These are phyloP conservation scores for Brachyhypopomus occidentalis DNA, from an alignment of 2,113 vertebrate species.

Conservation along the genomic window DNA sequence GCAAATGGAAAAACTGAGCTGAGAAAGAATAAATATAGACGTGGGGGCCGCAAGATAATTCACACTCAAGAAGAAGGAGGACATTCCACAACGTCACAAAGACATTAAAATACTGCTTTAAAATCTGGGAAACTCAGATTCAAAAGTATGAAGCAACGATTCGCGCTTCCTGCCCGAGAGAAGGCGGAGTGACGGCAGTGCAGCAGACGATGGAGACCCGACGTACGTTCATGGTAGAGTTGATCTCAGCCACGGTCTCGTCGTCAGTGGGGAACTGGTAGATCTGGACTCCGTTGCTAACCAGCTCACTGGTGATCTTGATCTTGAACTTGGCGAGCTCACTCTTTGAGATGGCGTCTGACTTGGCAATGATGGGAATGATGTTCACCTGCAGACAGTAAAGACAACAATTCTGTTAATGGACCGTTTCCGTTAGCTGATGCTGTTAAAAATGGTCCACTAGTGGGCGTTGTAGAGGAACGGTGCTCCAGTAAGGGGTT, in stretches of 20 bases:
- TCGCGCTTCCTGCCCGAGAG: not conserved
- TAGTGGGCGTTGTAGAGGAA: not conserved
- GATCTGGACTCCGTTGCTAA: conserved; percentile 97
- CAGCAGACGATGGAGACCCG: not conserved
- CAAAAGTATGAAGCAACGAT: not conserved
- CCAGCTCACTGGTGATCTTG: conserved; percentile 97
- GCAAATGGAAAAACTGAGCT: not conserved
- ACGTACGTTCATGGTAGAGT: conserved; percentile 98
- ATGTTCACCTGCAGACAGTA: conserved; percentile 86
- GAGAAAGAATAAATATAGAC: not conserved
- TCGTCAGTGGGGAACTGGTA: conserved; percentile 98
- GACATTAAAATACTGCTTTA: not conserved
- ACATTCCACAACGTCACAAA: not conserved
- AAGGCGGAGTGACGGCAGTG: too few species aligned
- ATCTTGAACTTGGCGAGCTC: conserved; percentile 98
- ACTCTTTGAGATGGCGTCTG: conserved; percentile 95
- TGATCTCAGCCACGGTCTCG: conserved; percentile 95
- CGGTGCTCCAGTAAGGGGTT: not conserved
- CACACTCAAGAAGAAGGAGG: not conserved
- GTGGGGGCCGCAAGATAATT: not conserved
- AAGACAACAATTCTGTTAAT: not conserved
- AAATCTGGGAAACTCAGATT: not conserved
- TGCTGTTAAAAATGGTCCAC: not conserved
- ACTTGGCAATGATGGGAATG: conserved; percentile 96
- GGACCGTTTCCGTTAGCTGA: not conserved